Base-by-base conservation (phyloP, 2,888 invertebrate genomes). In the Clusia tigrina region DNA sequence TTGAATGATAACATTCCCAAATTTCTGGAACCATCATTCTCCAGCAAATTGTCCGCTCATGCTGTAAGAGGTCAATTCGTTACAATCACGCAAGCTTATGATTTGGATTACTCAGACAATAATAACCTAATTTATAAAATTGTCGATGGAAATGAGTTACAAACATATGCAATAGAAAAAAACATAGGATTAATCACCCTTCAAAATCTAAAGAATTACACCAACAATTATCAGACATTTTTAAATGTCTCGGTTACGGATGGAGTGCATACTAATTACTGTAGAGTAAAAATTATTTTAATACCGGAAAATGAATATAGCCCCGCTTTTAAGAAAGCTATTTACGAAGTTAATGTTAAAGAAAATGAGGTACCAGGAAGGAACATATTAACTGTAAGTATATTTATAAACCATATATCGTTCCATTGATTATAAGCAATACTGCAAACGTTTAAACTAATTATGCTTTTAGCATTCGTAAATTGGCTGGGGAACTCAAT, bases 241-340 rank as follows among this genome's bases (percentile, higher is more conserved):
- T 86, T 98, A 64, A 98, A 98, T 85, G 91, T 98, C 32, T 96
- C 96, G 1, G 97, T 95, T 42, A 94, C 94, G 60, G 98, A 98
- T 85, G 97, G 97, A 32, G 94, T 97, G 38, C 96, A 95, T 85
- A 95, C 95, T 6, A 92, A 90, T 69, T 96, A 93, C 84, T 90
- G 95, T 1, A 86, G 93, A 69, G 87, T 94, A 17, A 92, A 92
- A 85, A 90, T 94, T 55, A 88, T 91, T 74, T 87, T 91, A 67
- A 85, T 92, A 63, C 90, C 94, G 9, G 90, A 92, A 66, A 96
- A 96, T 85, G 86, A 87, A 70, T 88, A 90, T 80, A 87, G 91
- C 71, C 96, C 96, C 10, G 86, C 87, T 67, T 96, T 97, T 83
- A 87, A 89, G 17, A 90, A 92, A 78, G 85, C 89, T 1, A 86